Evolutionary conservation across 2,797 vertebrate genomes (phyloP).

Genomic region (Siniperca obscura): DNA sequence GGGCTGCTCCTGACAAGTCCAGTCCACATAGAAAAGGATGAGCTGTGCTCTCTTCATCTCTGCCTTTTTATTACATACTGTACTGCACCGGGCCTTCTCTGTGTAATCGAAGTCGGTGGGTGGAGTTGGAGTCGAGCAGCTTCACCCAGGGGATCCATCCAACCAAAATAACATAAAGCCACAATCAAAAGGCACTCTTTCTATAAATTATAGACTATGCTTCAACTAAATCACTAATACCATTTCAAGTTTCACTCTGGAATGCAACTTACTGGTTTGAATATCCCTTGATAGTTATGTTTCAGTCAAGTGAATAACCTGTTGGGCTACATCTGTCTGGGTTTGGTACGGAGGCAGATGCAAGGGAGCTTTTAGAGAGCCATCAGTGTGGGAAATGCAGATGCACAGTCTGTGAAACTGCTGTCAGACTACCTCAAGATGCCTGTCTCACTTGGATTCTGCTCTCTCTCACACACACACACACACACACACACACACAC

Average conservation of each 20-base stretch:
- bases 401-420: conserved; percentile 18
- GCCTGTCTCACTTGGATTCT: not conserved
- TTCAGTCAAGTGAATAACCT: not conserved
- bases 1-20: not conserved
- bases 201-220: not conserved
- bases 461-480: not conserved
- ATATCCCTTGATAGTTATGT: not conserved
- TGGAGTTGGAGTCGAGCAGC: conserved; percentile 30
- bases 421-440: conserved; percentile 14
- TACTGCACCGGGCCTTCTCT: conserved; percentile 9
- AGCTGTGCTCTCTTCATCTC: not conserved
- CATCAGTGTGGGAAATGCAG: conserved; percentile 27
- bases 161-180: conserved; percentile 9
- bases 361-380: not conserved
- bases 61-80: conserved; percentile 24
- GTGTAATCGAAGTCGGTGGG: conserved; percentile 40
- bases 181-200: not conserved
- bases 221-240: not conserved
- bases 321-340: conserved; percentile 3
- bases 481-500: not conserved
- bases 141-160: conserved; percentile 8
- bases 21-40: conserved; percentile 7
- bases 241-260: not conserved
- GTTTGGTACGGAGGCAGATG: not conserved
- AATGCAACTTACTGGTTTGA: not conserved